Conservation (phyloP, 2,797 vertebrate genomes). For the Falco biarmicus region DNA sequence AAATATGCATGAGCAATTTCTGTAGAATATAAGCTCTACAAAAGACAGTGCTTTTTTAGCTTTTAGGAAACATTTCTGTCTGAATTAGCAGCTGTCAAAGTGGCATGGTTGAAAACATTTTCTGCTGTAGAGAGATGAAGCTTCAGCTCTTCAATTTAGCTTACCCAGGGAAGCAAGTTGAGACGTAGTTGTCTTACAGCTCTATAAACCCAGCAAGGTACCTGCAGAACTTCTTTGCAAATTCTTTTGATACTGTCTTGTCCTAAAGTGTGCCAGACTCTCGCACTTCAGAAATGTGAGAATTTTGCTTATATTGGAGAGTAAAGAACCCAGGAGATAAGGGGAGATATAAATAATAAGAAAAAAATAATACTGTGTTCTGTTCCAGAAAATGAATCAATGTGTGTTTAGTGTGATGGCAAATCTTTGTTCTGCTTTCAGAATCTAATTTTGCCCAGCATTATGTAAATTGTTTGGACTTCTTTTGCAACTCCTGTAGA, state of each 20-base stretch:
- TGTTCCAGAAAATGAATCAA: not conserved
- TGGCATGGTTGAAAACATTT: not conserved
- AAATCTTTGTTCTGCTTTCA: not conserved
- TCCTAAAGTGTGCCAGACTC: not conserved
- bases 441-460: not conserved
- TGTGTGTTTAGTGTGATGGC: not conserved
- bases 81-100: conserved; percentile 28
- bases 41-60: not conserved
- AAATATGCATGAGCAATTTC: conserved; percentile 35
- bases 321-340: not conserved
- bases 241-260: not conserved
- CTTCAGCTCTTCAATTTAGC: not conserved
- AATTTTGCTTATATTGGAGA: conserved; percentile 1
- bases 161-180: conserved; percentile 5
- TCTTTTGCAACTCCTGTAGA: not conserved
- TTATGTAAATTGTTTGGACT: not conserved
- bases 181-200: not conserved
- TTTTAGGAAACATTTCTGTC: conserved; percentile 27
- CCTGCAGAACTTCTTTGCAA: not conserved
- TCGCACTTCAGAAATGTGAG: not conserved
- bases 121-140: not conserved
- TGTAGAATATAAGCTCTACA: conserved; percentile 13
- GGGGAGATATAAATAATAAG: not conserved
- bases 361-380: not conserved
- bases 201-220: not conserved